These are phyloP conservation scores for Dione vanillae DNA, from an alignment of 2,888 invertebrate species.

Conservation along the genomic window DNA sequence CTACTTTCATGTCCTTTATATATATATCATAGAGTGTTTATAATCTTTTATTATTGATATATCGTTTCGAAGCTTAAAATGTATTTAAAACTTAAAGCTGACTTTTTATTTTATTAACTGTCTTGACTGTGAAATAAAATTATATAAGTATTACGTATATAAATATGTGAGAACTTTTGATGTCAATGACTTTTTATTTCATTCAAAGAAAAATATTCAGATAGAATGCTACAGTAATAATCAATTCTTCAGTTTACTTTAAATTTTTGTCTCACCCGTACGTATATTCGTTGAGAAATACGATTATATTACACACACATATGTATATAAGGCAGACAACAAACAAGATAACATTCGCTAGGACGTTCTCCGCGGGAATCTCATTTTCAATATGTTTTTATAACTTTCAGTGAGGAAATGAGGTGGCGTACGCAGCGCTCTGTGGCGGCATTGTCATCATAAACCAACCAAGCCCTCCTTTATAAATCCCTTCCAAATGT, in stretches of 20 bases:
- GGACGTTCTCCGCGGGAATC: slow-evolving; percentile 77
- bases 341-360: slow-evolving; percentile 81
- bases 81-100: not conserved
- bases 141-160: not conserved
- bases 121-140: not conserved
- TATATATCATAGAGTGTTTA: slow-evolving; percentile 27
- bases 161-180: not conserved
- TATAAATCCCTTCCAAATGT: slow-evolving; percentile 81
- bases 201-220: not conserved
- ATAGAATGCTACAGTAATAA: not conserved
- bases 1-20: slow-evolving; percentile 28
- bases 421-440: slow-evolving; percentile 78
- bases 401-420: slow-evolving; percentile 83
- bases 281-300: slow-evolving; percentile 61
- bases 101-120: too few relatives aligned
- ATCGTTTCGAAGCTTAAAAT: not conserved
- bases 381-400: slow-evolving; percentile 85
- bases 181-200: too few relatives aligned
- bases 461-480: slow-evolving; percentile 79
- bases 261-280: slow-evolving; percentile 40
- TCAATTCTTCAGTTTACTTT: slow-evolving; percentile 14
- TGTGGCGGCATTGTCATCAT: slow-evolving; percentile 79
- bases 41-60: not conserved
- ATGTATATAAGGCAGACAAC: slow-evolving; percentile 80
- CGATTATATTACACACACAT: slow-evolving; percentile 68